phyloP scores from a whole-genome alignment of 2,888 invertebrate genomes.

The Andrena fulva region DNA sequence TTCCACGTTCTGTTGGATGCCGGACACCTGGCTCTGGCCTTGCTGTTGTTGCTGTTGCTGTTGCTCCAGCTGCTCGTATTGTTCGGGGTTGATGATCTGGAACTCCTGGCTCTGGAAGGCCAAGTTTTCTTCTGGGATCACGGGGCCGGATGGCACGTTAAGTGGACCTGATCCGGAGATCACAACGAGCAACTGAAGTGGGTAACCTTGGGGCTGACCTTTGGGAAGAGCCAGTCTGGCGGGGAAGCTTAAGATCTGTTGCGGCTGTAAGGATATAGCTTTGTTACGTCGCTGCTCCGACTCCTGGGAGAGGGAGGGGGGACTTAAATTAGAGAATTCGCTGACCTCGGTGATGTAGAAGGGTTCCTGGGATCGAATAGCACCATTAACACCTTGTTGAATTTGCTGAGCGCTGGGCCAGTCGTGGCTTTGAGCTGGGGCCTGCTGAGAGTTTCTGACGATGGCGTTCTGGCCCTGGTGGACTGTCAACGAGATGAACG shows the following conservation, averaged over 20 bases:
- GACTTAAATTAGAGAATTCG: not conserved
- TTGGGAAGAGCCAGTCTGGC: constrained; percentile 89
- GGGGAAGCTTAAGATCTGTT: constrained; percentile 87
- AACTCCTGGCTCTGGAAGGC: constrained; percentile 75
- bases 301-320: not conserved
- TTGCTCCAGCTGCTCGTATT: constrained; percentile 71
- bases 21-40: constrained; percentile 40
- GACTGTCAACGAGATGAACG: constrained; percentile 80
- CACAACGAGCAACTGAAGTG: constrained; percentile 88
- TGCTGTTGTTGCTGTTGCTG: constrained; percentile 60
- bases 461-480: constrained; percentile 89
- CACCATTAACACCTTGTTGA: constrained; percentile 88
- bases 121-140: constrained; percentile 82
- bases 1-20: constrained; percentile 73
- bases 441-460: constrained; percentile 89
- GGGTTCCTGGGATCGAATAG: constrained; percentile 83
- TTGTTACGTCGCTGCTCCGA: not conserved
- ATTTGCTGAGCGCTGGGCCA: constrained; percentile 88
- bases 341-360: constrained; percentile 81
- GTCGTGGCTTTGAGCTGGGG: constrained; percentile 82
- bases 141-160: constrained; percentile 85
- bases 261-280: constrained; percentile 81
- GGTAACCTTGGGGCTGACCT: constrained; percentile 88
- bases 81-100: constrained; percentile 75
- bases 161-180: constrained; percentile 86